Base-by-base conservation (phyloP, 2,888 invertebrate genomes). In the Melangyna quadrimaculata region DNA sequence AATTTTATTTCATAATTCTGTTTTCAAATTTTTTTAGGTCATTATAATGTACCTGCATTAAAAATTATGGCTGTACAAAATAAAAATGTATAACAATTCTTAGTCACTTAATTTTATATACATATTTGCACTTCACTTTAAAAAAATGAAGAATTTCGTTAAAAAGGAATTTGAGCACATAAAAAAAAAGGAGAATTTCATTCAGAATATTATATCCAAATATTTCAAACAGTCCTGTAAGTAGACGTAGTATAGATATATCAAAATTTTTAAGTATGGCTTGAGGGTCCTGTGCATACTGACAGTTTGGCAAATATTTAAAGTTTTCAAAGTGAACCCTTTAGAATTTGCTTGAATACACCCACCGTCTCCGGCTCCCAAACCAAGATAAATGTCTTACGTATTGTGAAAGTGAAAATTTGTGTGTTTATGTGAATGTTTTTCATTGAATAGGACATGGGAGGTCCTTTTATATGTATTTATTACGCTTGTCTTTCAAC, bases 401-500 rank as follows among this genome's bases (percentile, higher is more conserved):
- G n/a, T n/a, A 51, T 55, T 40, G 29, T 65, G 63, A 59, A 24
- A n/a, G 8, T 74, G 19, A 53, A 59, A 40, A 43, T 40, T 9
- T 40, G 8, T 14, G 8, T 43, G 35, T 55, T 37, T 53, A 80
- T 80, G 69, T 61, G 67, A 73, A 74, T 80, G 79, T 73, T 32
- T 37, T 19, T 1, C 35, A 59, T 59, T 59, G 4, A 57, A 43
- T 63, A 10, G 37, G 19, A 29, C 48, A 43, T 63, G 14, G 37
- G 19, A 29, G 27, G 14, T 29, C 55, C 63, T 74, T 80, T 75
- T 55, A 35, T 69, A 73, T 65, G 74, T 71, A 75, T 71, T 74
- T 75, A 80, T 70, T 80, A 55, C 29, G 57, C 32, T 80, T 80
- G 80, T 59, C n/a, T 80, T 74, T 74, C 69, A 27, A 45, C 70